phyloP scores from a whole-genome alignment of 2,113 vertebrate genomes.

The Chloroceryle aenea region DNA sequence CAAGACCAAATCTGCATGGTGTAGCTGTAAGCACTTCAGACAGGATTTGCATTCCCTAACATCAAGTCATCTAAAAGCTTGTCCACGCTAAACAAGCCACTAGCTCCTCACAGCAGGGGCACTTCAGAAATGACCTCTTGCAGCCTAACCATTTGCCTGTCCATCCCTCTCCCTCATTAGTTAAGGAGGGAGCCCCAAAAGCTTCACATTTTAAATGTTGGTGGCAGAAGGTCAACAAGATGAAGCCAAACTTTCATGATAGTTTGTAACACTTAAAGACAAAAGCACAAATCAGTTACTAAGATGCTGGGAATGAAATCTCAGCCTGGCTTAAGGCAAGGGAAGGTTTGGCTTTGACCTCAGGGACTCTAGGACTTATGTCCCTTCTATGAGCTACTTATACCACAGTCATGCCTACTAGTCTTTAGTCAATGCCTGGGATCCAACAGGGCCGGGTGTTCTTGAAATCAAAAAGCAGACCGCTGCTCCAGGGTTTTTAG shows the following conservation, averaged over 20 bases:
- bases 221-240: neutral
- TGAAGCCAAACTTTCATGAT: neutral
- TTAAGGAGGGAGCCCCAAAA: neutral
- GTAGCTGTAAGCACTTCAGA: neutral
- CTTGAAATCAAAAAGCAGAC: neutral
- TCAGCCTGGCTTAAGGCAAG: neutral
- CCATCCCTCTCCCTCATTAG: neutral
- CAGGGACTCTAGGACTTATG: neutral
- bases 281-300: neutral
- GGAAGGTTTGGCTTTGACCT: neutral
- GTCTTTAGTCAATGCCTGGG: neutral
- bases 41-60: neutral
- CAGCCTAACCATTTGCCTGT: neutral
- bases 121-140: neutral
- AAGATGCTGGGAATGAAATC: neutral
- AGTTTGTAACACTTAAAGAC: neutral
- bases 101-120: neutral
- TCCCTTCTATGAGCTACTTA: neutral
- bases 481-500: neutral
- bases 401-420: neutral
- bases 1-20: neutral
- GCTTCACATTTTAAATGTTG: accelerated
- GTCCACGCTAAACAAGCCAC: neutral
- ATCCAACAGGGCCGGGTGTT: neutral
- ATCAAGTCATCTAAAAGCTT: neutral